These are phyloP conservation scores for Thamnophis sirtalis DNA, from an alignment of 2,113 vertebrate species.

Conservation along the genomic window DNA sequence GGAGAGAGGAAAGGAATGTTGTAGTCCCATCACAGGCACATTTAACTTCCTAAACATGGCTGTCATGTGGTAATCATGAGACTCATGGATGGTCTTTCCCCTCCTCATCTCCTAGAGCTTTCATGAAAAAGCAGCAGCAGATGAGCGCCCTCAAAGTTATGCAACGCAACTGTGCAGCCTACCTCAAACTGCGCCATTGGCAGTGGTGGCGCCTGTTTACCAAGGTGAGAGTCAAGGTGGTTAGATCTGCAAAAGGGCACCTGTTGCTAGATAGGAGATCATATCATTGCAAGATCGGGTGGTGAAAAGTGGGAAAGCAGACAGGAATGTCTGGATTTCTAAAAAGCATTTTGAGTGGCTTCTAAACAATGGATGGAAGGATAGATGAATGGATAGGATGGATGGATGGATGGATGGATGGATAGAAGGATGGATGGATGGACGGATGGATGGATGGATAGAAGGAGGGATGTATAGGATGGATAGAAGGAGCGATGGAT, in stretches of 20 bases:
- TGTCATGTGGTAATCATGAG: not conserved
- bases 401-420: not conserved
- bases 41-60: not conserved
- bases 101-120: constrained; percentile 68
- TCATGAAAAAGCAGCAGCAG: constrained; percentile 85
- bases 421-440: not conserved
- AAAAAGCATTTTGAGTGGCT: not conserved
- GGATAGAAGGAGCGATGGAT: too few relatives aligned
- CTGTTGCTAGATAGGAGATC: not conserved
- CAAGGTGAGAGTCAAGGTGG: constrained; percentile 68
- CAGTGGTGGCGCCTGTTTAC: constrained; percentile 92
- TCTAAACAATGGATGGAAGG: not conserved
- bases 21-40: too few relatives aligned
- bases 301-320: not conserved
- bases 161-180: constrained; percentile 89
- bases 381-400: too few relatives aligned
- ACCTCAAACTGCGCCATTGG: constrained; percentile 91
- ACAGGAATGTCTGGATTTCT: not conserved
- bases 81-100: not conserved
- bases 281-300: not conserved
- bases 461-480: too few relatives aligned
- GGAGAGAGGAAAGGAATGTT: not conserved
- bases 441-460: too few relatives aligned
- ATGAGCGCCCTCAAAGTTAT: constrained; percentile 85
- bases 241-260: too few relatives aligned